Evolutionary conservation across 2,797 vertebrate genomes (phyloP).

Genomic region (Syngnathus acus): DNA sequence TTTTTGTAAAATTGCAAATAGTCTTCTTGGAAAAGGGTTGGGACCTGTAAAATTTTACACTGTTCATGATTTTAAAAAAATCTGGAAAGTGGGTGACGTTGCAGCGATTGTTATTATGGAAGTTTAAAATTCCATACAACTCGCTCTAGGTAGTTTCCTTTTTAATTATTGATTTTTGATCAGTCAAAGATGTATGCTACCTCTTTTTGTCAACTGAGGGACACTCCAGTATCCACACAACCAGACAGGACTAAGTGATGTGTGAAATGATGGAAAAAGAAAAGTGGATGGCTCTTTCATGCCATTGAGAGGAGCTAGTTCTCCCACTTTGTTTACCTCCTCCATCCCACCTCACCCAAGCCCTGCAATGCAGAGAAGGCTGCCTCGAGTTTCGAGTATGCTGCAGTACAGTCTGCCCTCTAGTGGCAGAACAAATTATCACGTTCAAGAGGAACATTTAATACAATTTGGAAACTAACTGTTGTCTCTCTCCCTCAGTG

Average conservation of each 20-base stretch:
- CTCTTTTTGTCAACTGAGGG: neutral
- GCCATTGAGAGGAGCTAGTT: slow-evolving; percentile 47
- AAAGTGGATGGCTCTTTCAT: slow-evolving; percentile 14
- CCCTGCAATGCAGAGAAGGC: slow-evolving; percentile 73
- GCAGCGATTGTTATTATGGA: neutral
- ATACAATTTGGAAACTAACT: neutral
- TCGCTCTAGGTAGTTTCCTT: neutral
- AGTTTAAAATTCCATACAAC: neutral
- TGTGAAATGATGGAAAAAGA: slow-evolving; percentile 25
- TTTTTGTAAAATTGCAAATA: too few relatives aligned
- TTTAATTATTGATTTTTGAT: neutral
- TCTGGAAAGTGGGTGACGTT: neutral
- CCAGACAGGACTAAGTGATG: neutral
- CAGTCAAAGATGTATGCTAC: neutral
- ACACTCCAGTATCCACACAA: neutral
- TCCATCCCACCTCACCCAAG: slow-evolving; percentile 30
- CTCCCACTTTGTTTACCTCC: slow-evolving; percentile 18
- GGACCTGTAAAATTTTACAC: too few relatives aligned
- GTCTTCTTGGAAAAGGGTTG: too few relatives aligned
- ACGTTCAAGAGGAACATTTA: neutral
- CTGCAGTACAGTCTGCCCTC: slow-evolving; percentile 59
- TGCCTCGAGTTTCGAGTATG: slow-evolving; percentile 10
- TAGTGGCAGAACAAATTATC: slow-evolving; percentile 43
- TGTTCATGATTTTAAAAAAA: too few relatives aligned
- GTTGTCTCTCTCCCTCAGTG: slow-evolving; percentile 65